Percentiles rank a stretch among this genome's conserved stretches.
Evolutionary conservation across 1,140 invertebrate species (phyloP).

Genomic region (Drosophila simulans): DNA sequence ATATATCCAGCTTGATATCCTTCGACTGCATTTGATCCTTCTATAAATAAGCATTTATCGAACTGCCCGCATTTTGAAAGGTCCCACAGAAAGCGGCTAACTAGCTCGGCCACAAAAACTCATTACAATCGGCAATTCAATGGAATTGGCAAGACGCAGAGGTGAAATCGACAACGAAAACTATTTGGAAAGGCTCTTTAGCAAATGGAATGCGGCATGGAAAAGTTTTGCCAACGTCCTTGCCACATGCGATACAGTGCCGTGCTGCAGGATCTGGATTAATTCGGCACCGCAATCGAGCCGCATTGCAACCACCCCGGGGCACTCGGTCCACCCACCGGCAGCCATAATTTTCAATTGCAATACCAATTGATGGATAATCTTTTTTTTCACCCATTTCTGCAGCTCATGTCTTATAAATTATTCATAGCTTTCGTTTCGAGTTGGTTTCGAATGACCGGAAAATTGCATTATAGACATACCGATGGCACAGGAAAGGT

Average conservation of each 20-base stretch:
- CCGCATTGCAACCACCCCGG: slow-evolving; percentile 11
- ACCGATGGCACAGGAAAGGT: slow-evolving; percentile 7
- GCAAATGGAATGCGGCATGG: slow-evolving; percentile 23
- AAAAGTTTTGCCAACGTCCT: slow-evolving; percentile 47
- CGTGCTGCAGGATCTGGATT: slow-evolving; percentile 5
- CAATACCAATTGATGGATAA: slow-evolving; percentile 66
- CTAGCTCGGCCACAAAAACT: slow-evolving; percentile 56
- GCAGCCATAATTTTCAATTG: slow-evolving; percentile 54
- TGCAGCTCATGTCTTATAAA: slow-evolving; percentile 39
- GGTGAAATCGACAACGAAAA: slow-evolving; percentile 19
- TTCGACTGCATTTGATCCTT: background rate
- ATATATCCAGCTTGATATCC: background rate
- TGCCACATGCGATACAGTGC: slow-evolving; percentile 43
- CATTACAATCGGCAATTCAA: slow-evolving; percentile 63
- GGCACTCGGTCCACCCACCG: background rate
- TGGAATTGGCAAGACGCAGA: slow-evolving; percentile 16
- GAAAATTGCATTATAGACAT: slow-evolving; percentile 64
- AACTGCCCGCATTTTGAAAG: slow-evolving; percentile 25
- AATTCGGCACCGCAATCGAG: slow-evolving; percentile 28
- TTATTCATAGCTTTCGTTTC: slow-evolving; percentile 46
- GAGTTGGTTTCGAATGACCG: slow-evolving; percentile 61
- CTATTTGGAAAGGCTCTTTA: slow-evolving; percentile 26
- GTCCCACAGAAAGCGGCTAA: slow-evolving; percentile 32
- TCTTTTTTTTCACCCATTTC: background rate
- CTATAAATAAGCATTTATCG: slow-evolving; percentile 18